Evolutionary conservation across 1,140 invertebrate genomes (phyloP), one percentile per base, ranked within the genome.

Genomic region (Penaeus japonicus): DNA sequence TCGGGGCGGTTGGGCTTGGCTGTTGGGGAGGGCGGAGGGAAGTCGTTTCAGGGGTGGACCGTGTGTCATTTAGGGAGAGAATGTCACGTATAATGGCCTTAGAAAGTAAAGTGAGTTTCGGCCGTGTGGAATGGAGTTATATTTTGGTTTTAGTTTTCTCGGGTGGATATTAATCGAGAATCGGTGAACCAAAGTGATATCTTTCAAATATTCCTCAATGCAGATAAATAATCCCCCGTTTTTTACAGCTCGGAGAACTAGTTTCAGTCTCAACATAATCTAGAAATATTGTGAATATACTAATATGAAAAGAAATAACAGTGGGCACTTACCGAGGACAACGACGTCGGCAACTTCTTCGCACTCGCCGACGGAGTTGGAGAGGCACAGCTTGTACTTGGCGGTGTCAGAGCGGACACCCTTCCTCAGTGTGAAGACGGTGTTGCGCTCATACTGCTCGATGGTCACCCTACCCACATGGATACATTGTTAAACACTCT

Each of bases 391-490:
- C 91, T 96, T 97, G 92, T 99, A 98, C 93, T 96, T 97, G 86
- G 97, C 98, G 91, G 97, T 97, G 93, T 99, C 98, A 22, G 94
- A 93, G 82, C 98, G 94, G 0, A 96, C 95, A 59, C 96, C 95
- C 92, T 96, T 96, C 80, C 97, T 95, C 1, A 99, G 96, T 0
- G 97, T 98, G 0, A 99, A 92, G 3, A 98, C 96, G 0, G 97
- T 98, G 91, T 98, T 99, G 77, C 95, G 94, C 91, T 98, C 97
- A 90, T 97, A 97, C 92, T 97, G 96, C 90, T 98, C 97, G 89
- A 98, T 95, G 47, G 96, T 97, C 62, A 97, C 95, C 91, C 96
- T 94, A 85, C 4, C 27, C 22, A 55, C 24, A 39, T 47, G 47
- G 47, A 47, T 47, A 47, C 0, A 47, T 47, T 1, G 47, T 47